Percentiles rank a stretch among this genome's conserved stretches.
These are phyloP conservation scores for Amphimallon solstitiale DNA, from an alignment of 2,888 invertebrate genomes.

Conservation along the genomic window DNA sequence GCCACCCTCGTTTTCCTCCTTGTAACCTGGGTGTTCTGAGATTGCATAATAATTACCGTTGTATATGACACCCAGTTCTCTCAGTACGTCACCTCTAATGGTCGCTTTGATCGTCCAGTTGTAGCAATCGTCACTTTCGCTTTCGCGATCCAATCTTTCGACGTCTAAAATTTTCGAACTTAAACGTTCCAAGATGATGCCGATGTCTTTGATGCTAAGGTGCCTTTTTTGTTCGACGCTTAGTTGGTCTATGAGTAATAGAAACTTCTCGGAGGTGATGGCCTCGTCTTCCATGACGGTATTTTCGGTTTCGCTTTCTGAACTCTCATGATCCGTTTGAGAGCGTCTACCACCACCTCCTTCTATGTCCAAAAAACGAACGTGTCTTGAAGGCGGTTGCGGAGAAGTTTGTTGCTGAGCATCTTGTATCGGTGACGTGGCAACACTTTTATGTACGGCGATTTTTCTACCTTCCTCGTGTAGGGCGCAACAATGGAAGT, in stretches of 20 bases:
- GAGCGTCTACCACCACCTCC: slow-evolving; percentile 61
- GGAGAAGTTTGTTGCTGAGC: slow-evolving; percentile 65
- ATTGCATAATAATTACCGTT: slow-evolving; percentile 96
- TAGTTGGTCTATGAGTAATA: slow-evolving; percentile 91
- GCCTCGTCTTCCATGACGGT: slow-evolving; percentile 92
- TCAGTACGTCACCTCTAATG: slow-evolving; percentile 88
- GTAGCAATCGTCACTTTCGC: slow-evolving; percentile 92
- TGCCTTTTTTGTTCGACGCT: slow-evolving; percentile 93
- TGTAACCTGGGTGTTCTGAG: slow-evolving; percentile 93
- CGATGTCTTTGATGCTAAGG: slow-evolving; percentile 93
- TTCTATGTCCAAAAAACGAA: slow-evolving; percentile 86
- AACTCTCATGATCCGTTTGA: slow-evolving; percentile 78
- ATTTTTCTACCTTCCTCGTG: slow-evolving; percentile 94
- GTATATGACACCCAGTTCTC: slow-evolving; percentile 93
- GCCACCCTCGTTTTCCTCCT: slow-evolving; percentile 88
- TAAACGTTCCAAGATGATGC: slow-evolving; percentile 90
- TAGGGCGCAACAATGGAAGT: slow-evolving; percentile 94
- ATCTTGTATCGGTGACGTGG: slow-evolving; percentile 92
- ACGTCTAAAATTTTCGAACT: slow-evolving; percentile 94
- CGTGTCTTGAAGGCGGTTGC: slow-evolving; percentile 76
- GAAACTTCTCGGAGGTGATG: slow-evolving; percentile 90
- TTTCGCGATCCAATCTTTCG: slow-evolving; percentile 89
- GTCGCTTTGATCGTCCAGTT: slow-evolving; percentile 98
- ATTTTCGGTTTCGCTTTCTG: slow-evolving; percentile 93
- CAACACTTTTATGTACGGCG: slow-evolving; percentile 91